Conservation (phyloP, 2,888 invertebrate genomes). For the Callyntrura sp. region DNA sequence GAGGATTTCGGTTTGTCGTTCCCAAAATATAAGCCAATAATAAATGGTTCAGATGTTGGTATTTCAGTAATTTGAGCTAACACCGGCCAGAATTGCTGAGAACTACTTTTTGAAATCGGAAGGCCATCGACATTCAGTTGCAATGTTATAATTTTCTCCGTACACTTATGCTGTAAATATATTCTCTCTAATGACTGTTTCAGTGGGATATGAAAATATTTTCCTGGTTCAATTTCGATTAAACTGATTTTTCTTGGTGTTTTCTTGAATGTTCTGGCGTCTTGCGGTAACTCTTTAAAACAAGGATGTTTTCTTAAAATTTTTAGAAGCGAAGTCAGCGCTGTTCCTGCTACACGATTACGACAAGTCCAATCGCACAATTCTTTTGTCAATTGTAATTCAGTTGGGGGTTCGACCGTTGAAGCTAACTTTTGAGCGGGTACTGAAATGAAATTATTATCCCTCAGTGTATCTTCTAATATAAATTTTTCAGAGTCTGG, state of each 20-base stretch:
- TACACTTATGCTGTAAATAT: not conserved
- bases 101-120: slow-evolving; percentile 50
- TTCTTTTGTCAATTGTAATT: too few species aligned
- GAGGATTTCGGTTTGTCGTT: slow-evolving; percentile 44
- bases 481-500: too few species aligned
- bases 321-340: not conserved
- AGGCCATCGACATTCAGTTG: slow-evolving; percentile 54
- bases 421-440: too few species aligned
- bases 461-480: too few species aligned
- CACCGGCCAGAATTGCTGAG: slow-evolving; percentile 59
- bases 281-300: not conserved
- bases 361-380: too few species aligned
- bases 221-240: slow-evolving; percentile 17
- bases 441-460: too few species aligned
- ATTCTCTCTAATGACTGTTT: not conserved
- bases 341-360: too few species aligned
- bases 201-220: slow-evolving; percentile 48
- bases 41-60: not conserved
- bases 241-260: slow-evolving; percentile 26
- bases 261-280: slow-evolving; percentile 15
- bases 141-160: not conserved
- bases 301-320: not conserved
- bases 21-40: slow-evolving; percentile 47
- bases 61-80: slow-evolving; percentile 14
- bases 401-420: too few species aligned